Evolutionary conservation across 2,797 vertebrate species (phyloP), one percentile per base, ranked within the genome.

Genomic region (Acipenser transmontanus): DNA sequence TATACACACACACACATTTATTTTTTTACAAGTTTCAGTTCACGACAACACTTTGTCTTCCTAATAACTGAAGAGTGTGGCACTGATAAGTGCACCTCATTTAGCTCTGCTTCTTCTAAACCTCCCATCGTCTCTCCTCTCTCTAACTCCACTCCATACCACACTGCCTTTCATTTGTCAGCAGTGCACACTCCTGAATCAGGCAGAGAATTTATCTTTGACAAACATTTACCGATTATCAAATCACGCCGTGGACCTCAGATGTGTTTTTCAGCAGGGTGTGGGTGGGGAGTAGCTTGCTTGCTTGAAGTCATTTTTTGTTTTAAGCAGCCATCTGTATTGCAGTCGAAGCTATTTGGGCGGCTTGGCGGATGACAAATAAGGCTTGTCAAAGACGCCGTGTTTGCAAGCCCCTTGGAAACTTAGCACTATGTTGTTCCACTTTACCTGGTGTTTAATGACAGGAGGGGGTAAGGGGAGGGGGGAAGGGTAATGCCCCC

Each of bases 401-500:
- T 83, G 81, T 84, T 72, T 77, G 74, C 77, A 67, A 68, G 73
- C 71, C 75, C 72, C 71, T 34, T n/a, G 8, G 64, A 80, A 75
- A 6, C 9, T 54, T 82, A 54, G 8, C 73, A 73, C 79, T 74
- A 83, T 76, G 82, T 81, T 82, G 85, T 89, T 90, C 86, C 86
- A 82, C 85, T 47, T 82, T 85, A 84, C 90, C 91, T 89, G 80
- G 84, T 88, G 89, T 85, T 93, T 92, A 93, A 95, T 92, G 91
- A 91, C 91, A 82, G 81, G 66, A 68, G 71, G 71, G 64, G 71
- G 67, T 69, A 54, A 73, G 17, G 20, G 34, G 60, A 2, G 5
- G 50, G 54, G 54, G 51, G n/a, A 5, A n/a, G 51, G n/a, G 52
- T n/a, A 54, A 9, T 54, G 52, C 52, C 52, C 52, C 52, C 52